Evolutionary conservation across 1,140 invertebrate species (phyloP).

Genomic region (Tetranychus urticae): DNA sequence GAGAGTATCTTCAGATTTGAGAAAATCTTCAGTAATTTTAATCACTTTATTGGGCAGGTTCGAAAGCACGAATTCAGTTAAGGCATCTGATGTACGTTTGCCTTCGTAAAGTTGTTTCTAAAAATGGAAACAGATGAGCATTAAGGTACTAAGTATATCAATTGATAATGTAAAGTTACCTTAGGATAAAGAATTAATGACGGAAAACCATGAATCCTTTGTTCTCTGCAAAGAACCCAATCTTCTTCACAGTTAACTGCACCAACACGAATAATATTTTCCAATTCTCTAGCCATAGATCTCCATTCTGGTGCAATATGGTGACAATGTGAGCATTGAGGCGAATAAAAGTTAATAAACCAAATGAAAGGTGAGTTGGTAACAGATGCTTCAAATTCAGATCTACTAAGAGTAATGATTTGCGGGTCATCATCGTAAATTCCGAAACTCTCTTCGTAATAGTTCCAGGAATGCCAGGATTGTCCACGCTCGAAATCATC

Average conservation of each 20-base stretch:
- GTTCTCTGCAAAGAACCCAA: slow-evolving; percentile 36
- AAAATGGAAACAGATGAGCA: too few relatives aligned
- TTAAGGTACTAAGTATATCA: too few relatives aligned
- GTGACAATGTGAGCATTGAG: slow-evolving; percentile 60
- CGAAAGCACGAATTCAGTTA: too few relatives aligned
- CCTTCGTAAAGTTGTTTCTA: too few relatives aligned
- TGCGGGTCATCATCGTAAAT: slow-evolving; percentile 64
- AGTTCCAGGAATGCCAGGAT: slow-evolving; percentile 50
- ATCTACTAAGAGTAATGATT: slow-evolving; percentile 43
- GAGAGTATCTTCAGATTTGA: neutral
- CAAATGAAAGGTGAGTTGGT: slow-evolving; percentile 37
- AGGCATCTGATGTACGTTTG: too few relatives aligned
- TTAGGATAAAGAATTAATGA: slow-evolving; percentile 34
- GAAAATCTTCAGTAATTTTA: too few relatives aligned
- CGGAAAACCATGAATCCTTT: slow-evolving; percentile 41
- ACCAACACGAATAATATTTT: slow-evolving; percentile 43
- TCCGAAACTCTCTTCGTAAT: slow-evolving; percentile 58
- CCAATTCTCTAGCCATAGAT: slow-evolving; percentile 40
- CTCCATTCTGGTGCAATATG: slow-evolving; percentile 48
- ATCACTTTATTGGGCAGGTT: too few relatives aligned
- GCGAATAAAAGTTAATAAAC: slow-evolving; percentile 67
- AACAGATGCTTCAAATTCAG: slow-evolving; percentile 42
- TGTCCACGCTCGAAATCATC: slow-evolving; percentile 23
- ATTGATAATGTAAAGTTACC: slow-evolving; percentile 14
- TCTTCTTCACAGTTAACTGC: slow-evolving; percentile 59